These are phyloP conservation scores for Muscicapa striata DNA, from an alignment of 2,797 vertebrate genomes.

Conservation along the genomic window DNA sequence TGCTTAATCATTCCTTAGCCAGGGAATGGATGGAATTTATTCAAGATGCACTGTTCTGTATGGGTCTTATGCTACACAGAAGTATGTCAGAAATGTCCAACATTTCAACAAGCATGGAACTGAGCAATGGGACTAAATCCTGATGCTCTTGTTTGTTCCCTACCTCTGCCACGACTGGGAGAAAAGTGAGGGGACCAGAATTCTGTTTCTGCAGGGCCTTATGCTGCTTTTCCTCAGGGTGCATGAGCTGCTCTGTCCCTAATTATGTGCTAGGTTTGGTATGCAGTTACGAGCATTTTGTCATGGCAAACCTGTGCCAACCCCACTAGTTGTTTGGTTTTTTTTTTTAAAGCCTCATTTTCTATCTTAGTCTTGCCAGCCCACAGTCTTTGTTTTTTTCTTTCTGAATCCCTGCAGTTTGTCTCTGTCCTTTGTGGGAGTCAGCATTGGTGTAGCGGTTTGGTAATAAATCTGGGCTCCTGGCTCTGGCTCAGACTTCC, in stretches of 20 bases:
- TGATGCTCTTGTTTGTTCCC: background rate
- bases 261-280: background rate
- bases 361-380: background rate
- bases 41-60: background rate
- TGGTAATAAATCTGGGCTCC: conserved; percentile 34
- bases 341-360: background rate
- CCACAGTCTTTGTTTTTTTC: background rate
- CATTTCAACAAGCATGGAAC: background rate
- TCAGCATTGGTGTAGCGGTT: background rate
- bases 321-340: no score
- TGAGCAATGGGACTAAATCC: background rate
- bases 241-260: fast-evolving
- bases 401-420: conserved; percentile 1
- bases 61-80: background rate
- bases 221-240: background rate
- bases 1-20: background rate
- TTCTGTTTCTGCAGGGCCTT: background rate
- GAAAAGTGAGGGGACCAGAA: no score
- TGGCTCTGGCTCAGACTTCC: conserved; percentile 27
- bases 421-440: background rate
- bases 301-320: background rate
- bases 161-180: background rate
- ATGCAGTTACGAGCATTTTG: background rate
- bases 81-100: background rate
- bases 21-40: background rate